Evolutionary conservation across 2,888 invertebrate genomes (phyloP).

Genomic region (Seladonia tumulorum): DNA sequence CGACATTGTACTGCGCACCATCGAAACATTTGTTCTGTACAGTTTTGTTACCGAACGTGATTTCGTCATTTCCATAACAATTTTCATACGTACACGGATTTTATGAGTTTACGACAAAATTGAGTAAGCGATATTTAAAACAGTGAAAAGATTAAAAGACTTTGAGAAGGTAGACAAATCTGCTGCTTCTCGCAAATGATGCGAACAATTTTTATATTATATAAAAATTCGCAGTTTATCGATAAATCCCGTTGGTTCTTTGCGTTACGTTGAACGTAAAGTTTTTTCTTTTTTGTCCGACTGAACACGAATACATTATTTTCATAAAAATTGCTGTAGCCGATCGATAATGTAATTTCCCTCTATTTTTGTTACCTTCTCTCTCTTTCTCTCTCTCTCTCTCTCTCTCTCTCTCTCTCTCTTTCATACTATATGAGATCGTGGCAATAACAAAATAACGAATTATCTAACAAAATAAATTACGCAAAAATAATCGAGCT

Average conservation of each 20-base stretch:
- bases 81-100: not conserved
- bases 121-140: no score
- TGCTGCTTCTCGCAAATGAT: no score
- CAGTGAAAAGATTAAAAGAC: no score
- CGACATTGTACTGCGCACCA: not conserved
- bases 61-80: not conserved
- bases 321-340: not conserved
- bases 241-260: not conserved
- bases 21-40: not conserved
- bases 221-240: no score
- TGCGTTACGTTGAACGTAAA: not conserved
- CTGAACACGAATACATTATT: not conserved
- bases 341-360: not conserved
- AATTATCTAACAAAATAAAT: not conserved
- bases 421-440: not conserved
- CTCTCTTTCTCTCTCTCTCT: no score
- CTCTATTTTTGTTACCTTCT: not conserved
- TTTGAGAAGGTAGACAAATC: no score
- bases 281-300: not conserved
- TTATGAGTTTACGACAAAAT: no score
- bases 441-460: not conserved
- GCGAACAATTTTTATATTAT: no score
- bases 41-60: not conserved
- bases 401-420: no score
- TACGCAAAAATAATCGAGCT: not conserved